Percentiles rank a stretch among this genome's conserved stretches.
Conservation (phyloP, 35 echinoderm and acorn worm genomes). For the Ophiothrix spiculata region DNA sequence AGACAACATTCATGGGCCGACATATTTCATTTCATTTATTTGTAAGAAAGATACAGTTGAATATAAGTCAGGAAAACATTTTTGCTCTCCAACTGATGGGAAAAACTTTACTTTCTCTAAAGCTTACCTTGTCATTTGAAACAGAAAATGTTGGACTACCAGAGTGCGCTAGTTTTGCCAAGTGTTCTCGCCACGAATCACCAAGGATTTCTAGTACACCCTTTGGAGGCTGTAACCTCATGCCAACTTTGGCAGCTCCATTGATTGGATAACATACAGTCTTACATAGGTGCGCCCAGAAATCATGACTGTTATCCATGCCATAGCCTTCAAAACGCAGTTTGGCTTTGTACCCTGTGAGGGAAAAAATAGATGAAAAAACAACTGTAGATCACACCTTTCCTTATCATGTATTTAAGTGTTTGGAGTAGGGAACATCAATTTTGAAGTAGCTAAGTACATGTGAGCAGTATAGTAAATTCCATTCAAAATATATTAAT, state of each 20-base stretch:
- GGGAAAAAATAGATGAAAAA: background rate
- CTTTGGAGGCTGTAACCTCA: slow-evolving; percentile 74
- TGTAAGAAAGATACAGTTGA: too few relatives aligned
- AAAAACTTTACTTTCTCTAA: background rate
- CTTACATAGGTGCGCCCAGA: slow-evolving; percentile 79
- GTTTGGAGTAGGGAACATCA: too few relatives aligned
- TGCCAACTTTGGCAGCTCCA: slow-evolving; percentile 72
- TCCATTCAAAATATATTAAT: too few relatives aligned
- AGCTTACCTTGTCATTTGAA: slow-evolving; percentile 65
- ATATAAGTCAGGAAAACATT: background rate
- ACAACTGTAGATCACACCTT: background rate
- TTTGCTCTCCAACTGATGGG: background rate
- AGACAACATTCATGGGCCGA: too few relatives aligned
- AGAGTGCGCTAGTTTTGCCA: slow-evolving; percentile 69
- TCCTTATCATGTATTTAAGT: too few relatives aligned
- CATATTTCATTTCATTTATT: too few relatives aligned
- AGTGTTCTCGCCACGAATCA: slow-evolving; percentile 74
- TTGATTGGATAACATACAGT: slow-evolving; percentile 83
- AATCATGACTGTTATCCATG: slow-evolving; percentile 86
- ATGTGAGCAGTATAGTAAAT: too few relatives aligned
- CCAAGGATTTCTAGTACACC: slow-evolving; percentile 79
- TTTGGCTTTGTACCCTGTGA: slow-evolving; percentile 72
- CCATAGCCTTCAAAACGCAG: slow-evolving; percentile 96
- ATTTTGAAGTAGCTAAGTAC: too few relatives aligned
- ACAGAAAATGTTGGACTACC: slow-evolving; percentile 75